Percentiles rank a stretch among this genome's conserved stretches.
These are phyloP conservation scores for Hyaena hyaena DNA, from an alignment of 2,113 vertebrate genomes.

Conservation along the genomic window DNA sequence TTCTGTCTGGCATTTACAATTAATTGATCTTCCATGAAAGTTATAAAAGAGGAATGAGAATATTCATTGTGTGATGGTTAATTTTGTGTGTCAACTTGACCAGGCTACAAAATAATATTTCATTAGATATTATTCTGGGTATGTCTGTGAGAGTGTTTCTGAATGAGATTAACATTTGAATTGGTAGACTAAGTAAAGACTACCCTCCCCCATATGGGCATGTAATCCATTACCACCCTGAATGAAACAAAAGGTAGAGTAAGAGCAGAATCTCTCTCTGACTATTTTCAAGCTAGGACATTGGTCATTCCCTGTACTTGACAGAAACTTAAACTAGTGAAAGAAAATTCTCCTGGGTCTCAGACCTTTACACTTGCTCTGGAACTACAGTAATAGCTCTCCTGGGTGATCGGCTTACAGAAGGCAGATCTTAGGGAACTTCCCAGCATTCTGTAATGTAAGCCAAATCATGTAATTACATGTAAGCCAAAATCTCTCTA, in stretches of 20 bases:
- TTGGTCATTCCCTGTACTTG: not conserved
- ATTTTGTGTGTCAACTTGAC: not conserved
- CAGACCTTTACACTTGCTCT: not conserved
- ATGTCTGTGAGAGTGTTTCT: not conserved
- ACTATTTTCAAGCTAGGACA: not conserved
- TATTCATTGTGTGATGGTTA: not conserved
- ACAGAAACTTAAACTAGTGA: not conserved
- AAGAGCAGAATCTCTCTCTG: not conserved
- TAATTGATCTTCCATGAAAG: not conserved
- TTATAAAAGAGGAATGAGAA: not conserved
- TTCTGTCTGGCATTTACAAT: not conserved
- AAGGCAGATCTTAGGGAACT: not conserved
- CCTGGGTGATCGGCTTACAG: not conserved
- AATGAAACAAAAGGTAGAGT: not conserved
- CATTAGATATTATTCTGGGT: not conserved
- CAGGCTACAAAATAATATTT: not conserved
- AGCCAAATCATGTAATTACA: not conserved
- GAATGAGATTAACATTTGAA: not conserved
- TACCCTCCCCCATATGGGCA: fast-evolving
- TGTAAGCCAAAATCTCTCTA: not conserved
- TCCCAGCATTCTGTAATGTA: not conserved
- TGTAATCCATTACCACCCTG: not conserved
- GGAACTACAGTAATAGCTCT: not conserved
- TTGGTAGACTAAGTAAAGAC: not conserved
- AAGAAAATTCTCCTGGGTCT: not conserved